phyloP scores from a whole-genome alignment of 2,888 invertebrate species.

The Pantelozetes paolii region DNA sequence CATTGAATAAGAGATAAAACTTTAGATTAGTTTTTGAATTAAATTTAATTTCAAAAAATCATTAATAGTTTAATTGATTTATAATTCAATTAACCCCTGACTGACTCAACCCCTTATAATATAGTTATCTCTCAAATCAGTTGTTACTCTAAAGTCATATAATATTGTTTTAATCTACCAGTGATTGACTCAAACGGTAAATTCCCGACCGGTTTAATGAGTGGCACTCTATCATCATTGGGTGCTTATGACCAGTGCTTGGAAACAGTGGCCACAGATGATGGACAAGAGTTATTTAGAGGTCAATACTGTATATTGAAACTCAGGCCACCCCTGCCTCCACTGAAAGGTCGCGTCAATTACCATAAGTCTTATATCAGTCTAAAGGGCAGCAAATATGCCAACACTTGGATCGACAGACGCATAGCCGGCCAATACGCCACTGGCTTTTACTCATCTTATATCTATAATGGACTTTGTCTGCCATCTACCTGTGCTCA shows the following conservation, averaged over 20 bases:
- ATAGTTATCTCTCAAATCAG: too few species aligned
- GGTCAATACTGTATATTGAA: constrained; percentile 40
- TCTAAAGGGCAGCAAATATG: constrained; percentile 13
- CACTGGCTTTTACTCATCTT: constrained; percentile 5
- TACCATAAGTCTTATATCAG: background rate
- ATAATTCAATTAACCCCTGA: too few species aligned
- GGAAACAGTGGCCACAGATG: constrained; percentile 12
- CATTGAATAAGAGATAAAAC: too few species aligned
- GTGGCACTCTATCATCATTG: constrained; percentile 33
- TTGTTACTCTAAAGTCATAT: too few species aligned
- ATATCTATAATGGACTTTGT: constrained; percentile 39
- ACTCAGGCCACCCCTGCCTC: constrained; percentile 2
- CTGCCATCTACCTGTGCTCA: constrained; percentile 35
- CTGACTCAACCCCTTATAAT: too few species aligned
- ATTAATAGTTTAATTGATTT: too few species aligned
- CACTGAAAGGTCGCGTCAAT: background rate
- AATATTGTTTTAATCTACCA: background rate
- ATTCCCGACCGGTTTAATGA: constrained; percentile 37
- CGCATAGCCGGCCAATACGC: background rate
- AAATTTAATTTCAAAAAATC: too few species aligned
- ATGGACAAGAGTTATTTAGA: background rate
- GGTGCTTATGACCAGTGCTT: constrained; percentile 42
- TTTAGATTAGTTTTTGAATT: too few species aligned
- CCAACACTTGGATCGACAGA: background rate
- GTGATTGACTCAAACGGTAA: constrained; percentile 39